Evolutionary conservation across 2,888 invertebrate genomes (phyloP).

Genomic region (Meliscaeva auricollis): DNA sequence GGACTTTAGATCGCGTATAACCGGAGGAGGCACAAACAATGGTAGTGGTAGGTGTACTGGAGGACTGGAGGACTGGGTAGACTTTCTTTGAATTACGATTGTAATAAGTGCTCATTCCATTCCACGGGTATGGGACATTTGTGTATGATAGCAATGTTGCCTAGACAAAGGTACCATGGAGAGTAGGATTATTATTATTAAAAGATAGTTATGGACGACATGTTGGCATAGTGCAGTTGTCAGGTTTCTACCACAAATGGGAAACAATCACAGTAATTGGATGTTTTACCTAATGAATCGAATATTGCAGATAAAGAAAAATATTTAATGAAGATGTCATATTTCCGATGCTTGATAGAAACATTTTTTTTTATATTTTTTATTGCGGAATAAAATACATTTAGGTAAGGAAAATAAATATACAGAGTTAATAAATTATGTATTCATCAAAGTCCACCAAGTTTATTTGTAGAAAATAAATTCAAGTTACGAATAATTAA

Average conservation of each 20-base stretch:
- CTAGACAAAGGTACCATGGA: conserved; percentile 5
- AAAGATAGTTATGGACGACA: conserved; percentile 52
- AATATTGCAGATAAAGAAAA: not conserved
- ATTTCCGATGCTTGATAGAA: not conserved
- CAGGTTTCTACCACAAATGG: conserved; percentile 58
- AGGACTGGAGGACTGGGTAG: not conserved
- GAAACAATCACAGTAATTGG: conserved; percentile 58
- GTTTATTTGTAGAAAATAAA: no score
- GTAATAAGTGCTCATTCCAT: conserved; percentile 56
- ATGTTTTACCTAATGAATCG: conserved; percentile 45
- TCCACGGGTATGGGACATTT: conserved; percentile 41
- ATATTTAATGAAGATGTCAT: not conserved
- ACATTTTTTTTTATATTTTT: no score
- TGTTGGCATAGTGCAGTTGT: conserved; percentile 43
- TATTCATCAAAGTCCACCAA: no score
- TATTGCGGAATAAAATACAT: no score
- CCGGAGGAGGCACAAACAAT: conserved; percentile 56
- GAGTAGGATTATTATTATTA: conserved; percentile 45
- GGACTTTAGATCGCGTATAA: conserved; percentile 52
- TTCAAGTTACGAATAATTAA: no score
- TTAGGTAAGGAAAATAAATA: no score
- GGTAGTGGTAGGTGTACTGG: conserved; percentile 1
- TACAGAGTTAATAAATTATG: no score
- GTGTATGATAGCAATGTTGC: conserved; percentile 2
- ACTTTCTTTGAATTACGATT: conserved; percentile 39